A percentile compares a stretch with the other conserved stretches of the same genome.
Conservation (phyloP, 2,113 vertebrate genomes). For the Hippolais icterina region DNA sequence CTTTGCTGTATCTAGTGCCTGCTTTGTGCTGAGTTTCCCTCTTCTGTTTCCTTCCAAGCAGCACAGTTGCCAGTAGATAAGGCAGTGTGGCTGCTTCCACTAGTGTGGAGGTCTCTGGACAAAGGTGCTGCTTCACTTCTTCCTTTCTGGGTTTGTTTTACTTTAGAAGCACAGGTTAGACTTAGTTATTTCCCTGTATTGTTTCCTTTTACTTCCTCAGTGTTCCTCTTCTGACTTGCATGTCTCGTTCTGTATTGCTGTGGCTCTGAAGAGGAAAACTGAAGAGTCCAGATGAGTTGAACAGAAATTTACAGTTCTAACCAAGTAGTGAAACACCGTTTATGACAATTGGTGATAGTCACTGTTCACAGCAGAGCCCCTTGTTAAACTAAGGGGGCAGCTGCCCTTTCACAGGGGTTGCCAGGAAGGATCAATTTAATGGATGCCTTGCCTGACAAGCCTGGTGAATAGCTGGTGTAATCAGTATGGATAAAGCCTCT, state of each 20-base stretch:
- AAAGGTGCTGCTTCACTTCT: constrained; percentile 64
- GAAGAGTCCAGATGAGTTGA: constrained; percentile 27
- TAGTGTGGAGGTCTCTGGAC: constrained; percentile 30
- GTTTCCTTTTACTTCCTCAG: constrained; percentile 60
- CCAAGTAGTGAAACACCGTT: constrained; percentile 35
- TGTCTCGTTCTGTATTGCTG: constrained; percentile 76
- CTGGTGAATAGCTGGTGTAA: not conserved
- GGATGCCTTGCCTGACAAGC: not conserved
- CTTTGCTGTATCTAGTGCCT: constrained; percentile 87
- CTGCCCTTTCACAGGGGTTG: not conserved
- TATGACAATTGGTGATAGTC: not conserved
- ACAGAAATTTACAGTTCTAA: constrained; percentile 12
- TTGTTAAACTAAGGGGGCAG: not conserved
- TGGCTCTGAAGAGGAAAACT: constrained; percentile 66
- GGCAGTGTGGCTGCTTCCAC: constrained; percentile 29
- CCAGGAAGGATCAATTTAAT: not conserved
- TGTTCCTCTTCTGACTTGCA: constrained; percentile 75
- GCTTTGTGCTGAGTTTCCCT: constrained; percentile 77
- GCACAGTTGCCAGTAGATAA: constrained; percentile 43
- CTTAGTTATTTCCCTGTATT: constrained; percentile 26
- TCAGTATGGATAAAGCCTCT: not conserved
- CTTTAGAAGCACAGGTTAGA: constrained; percentile 60
- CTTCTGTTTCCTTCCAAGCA: constrained; percentile 42
- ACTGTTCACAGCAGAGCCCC: not conserved
- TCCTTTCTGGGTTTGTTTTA: constrained; percentile 58